Base-by-base conservation (phyloP, 2,888 invertebrate genomes). In the Automeris io region DNA sequence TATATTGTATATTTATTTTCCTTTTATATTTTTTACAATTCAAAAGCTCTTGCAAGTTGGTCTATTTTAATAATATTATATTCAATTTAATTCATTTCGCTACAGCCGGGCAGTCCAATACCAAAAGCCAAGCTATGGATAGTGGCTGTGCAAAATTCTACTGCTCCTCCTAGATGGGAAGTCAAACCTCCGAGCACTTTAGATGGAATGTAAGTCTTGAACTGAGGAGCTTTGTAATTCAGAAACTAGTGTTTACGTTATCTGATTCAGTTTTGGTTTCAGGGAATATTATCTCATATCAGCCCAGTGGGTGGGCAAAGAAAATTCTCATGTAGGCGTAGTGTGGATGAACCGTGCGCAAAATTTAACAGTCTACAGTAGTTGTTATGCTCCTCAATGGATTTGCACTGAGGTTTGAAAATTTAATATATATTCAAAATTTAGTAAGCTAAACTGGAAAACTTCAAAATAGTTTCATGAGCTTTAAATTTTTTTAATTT, bases 321-420 rank as follows among this genome's bases (percentile, higher is more conserved):
- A 90, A 60, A 93, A 94, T 74, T 88, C 89, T 45, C 91, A 94
- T 70, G 90, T 97, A 49, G 91, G 94, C 35, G 93, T 95, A 35
- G 94, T 96, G 40, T 98, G 97, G 95, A 93, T 97, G 91, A 96
- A 96, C 76, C 90, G 98, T 55, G 92, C 94, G 31, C 98, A 98
- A 83, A 98, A 98, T 77, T 89, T 95, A 50, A 95, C 95, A 55
- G 90, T 96, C 45, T 91, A 97, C 57, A 93, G 95, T 47, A 91
- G 95, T 46, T 98, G 98, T 75, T 90, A 91, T 43, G 91, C 92
- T 31, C 93, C 93, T 5, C 92, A 91, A 67, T 94, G 95, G 92
- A 91, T 91, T 39, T 98, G 98, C 79, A 88, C 90, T 51, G 93
- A 95, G 90, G 96, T 95, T 47, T 18, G 12, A 16, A 18, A 7